Evolutionary conservation across 2,113 vertebrate genomes (phyloP).

Genomic region (Sturnira hondurensis): DNA sequence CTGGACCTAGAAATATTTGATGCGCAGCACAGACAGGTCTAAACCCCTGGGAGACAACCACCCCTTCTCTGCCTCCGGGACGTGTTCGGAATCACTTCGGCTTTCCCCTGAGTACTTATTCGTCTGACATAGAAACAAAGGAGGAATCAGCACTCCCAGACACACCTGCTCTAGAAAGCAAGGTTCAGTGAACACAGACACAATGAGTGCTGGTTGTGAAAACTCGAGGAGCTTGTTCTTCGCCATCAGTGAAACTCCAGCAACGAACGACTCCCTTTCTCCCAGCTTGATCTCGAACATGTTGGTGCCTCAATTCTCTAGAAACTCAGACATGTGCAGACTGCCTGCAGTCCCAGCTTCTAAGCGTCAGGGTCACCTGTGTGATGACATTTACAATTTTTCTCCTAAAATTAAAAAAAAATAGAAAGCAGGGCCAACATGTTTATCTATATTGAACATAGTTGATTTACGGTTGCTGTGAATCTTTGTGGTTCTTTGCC

Average conservation of each 20-base stretch:
- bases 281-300: constrained; percentile 92
- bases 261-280: constrained; percentile 91
- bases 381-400: not conserved
- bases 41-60: constrained; percentile 89
- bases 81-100: constrained; percentile 90
- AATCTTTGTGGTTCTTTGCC: constrained; percentile 38
- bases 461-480: constrained; percentile 28
- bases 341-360: constrained; percentile 84
- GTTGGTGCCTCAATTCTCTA: constrained; percentile 93
- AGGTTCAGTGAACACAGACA: constrained; percentile 87
- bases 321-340: constrained; percentile 92
- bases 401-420: constrained; percentile 28
- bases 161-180: constrained; percentile 77
- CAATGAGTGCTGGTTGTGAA: constrained; percentile 86
- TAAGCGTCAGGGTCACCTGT: constrained; percentile 80
- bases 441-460: constrained; percentile 53
- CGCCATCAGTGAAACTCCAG: constrained; percentile 93
- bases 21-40: constrained; percentile 93
- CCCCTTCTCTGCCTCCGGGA: constrained; percentile 86
- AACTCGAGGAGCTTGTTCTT: constrained; percentile 90
- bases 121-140: constrained; percentile 92
- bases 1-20: constrained; percentile 92
- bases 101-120: constrained; percentile 92
- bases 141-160: constrained; percentile 62
- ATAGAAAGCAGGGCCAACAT: not conserved